A percentile compares a stretch with the other conserved stretches of the same genome.
Evolutionary conservation across 1,140 invertebrate species (phyloP).

Genomic region (Propsilocerus akamusi): DNA sequence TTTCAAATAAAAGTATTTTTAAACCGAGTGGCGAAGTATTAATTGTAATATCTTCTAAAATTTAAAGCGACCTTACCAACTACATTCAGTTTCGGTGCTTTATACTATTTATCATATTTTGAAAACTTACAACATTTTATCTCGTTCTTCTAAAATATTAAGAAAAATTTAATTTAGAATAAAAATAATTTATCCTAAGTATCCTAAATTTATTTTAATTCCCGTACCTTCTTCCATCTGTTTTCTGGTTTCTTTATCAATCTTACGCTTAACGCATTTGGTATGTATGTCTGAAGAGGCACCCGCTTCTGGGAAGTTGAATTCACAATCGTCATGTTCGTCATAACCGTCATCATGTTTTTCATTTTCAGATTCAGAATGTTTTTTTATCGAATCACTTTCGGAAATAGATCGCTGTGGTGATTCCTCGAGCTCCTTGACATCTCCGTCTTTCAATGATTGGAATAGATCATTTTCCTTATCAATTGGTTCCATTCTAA

Average conservation of each 20-base stretch:
- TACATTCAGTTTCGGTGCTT: too few species aligned
- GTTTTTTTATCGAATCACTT: not conserved
- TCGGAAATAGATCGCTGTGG: not conserved
- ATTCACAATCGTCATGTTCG: too few species aligned
- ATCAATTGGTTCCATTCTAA: not conserved
- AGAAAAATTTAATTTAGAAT: too few species aligned
- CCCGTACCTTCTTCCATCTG: not conserved
- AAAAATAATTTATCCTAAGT: too few species aligned
- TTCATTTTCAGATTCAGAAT: not conserved
- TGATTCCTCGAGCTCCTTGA: not conserved
- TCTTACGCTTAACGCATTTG: not conserved
- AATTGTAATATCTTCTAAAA: too few species aligned
- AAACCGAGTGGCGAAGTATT: too few species aligned
- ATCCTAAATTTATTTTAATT: too few species aligned
- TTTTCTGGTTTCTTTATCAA: not conserved
- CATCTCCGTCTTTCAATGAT: not conserved
- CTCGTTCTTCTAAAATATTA: not conserved
- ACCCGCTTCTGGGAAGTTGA: not conserved
- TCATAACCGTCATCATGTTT: too few species aligned
- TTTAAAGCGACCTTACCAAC: too few species aligned
- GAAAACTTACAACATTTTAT: not conserved
- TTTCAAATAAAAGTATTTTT: too few species aligned
- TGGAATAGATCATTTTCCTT: not conserved
- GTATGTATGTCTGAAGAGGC: not conserved
- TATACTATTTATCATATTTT: too few species aligned